Percentiles rank a stretch among this genome's conserved stretches.
Evolutionary conservation across 2,113 vertebrate species (phyloP).

Genomic region (Sphyrna mokarran): DNA sequence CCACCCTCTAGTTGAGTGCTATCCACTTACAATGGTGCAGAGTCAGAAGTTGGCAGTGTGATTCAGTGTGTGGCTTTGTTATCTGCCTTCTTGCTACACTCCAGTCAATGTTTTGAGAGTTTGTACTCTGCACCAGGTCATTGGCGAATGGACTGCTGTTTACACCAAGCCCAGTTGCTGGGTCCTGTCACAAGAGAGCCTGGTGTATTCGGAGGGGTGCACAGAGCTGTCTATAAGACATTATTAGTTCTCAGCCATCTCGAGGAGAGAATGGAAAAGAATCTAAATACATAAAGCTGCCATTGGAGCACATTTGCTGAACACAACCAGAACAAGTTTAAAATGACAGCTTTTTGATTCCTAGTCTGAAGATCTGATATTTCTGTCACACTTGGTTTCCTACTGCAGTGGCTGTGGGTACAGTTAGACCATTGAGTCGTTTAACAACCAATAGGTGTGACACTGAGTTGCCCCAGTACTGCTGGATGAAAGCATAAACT

Average conservation of each 20-base stretch:
- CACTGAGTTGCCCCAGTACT: not conserved
- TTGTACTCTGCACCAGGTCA: not conserved
- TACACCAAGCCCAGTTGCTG: not conserved
- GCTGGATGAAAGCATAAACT: not conserved
- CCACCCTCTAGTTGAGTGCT: not conserved
- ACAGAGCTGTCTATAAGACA: not conserved
- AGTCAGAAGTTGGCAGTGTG: not conserved
- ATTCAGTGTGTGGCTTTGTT: not conserved
- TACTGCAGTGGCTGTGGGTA: not conserved
- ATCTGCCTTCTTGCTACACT: not conserved
- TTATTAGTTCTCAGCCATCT: not conserved
- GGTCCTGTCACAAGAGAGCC: not conserved
- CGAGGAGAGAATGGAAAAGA: not conserved
- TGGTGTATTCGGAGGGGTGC: not conserved
- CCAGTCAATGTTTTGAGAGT: not conserved
- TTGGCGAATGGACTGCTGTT: not conserved
- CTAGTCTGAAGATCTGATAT: not conserved
- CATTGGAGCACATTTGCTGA: not conserved
- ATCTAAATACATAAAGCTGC: not conserved
- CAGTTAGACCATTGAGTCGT: not conserved
- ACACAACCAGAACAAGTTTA: not conserved
- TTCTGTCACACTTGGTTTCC: not conserved
- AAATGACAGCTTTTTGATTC: not conserved
- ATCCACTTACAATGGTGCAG: not conserved
- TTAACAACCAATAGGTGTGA: not conserved